Evolutionary conservation across 2,113 vertebrate species (phyloP), one percentile per base, ranked within the genome.

Genomic region (Pelobates fuscus): DNA sequence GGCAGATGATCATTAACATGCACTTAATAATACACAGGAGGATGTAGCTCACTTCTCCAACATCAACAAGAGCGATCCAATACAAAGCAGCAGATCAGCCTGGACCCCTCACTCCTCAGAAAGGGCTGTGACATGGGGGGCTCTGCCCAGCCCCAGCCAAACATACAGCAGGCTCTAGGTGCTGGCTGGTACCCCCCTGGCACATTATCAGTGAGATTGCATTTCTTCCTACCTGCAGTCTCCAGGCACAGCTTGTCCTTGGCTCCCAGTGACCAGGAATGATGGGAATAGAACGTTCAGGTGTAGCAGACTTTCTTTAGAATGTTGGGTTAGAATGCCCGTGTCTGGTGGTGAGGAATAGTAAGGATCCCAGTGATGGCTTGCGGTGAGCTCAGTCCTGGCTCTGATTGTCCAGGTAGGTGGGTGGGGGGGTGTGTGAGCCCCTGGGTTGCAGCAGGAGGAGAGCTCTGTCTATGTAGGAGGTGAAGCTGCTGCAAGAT

Each of bases 401-500:
- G 27, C 60, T 20, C 2, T 78, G 76, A 81, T 74, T 64, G 70
- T 70, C 63, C 71, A 77, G 70, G 74, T 65, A 68, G 78, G 77
- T 75, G 18, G 71, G 61, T 72, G 30, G 70, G 68, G 68, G 79
- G 65, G 79, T 66, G 23, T 71, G 71, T 46, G 77, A 65, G 78
- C 63, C 82, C 62, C 61, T 78, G 76, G 71, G 78, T 17, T 63
- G 80, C 75, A 7, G 11, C 62, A 58, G 75, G 70, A 46, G 78
- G 77, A 67, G 78, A 67, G 69, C 60, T 71, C 76, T 44, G 77
- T 37, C 8, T 30, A 17, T 20, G 70, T 55, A 73, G 77, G 59
- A 72, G 80, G 75, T 84, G 84, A 69, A 78, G 80, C 84, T 82
- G 84, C 83, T 82, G 84, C 81, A 70, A 80, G 81, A 83, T 81